phyloP scores from a whole-genome alignment of 23 tunicate genomes.

The Aplidium turbinatum region DNA sequence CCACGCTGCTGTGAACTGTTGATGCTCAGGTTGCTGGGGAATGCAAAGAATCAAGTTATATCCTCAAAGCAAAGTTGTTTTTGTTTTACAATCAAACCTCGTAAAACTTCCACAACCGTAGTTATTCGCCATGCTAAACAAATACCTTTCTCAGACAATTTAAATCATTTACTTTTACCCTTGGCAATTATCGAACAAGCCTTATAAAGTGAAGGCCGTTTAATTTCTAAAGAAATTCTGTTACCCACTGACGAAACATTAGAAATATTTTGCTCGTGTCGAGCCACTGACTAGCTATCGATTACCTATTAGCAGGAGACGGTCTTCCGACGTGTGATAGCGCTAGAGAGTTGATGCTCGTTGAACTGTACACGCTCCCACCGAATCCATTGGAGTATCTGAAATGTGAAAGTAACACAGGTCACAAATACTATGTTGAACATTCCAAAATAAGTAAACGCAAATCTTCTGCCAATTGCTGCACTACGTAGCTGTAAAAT shows the following conservation, averaged over 20 bases:
- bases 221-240: too few species aligned
- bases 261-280: too few species aligned
- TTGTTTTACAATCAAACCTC: too few species aligned
- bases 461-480: background rate
- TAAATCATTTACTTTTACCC: too few species aligned
- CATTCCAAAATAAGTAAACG: background rate
- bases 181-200: too few species aligned
- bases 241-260: too few species aligned
- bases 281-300: too few species aligned
- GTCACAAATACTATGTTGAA: background rate
- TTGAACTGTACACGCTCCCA: constrained; percentile 92
- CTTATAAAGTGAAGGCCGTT: too few species aligned
- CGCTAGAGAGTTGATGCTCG: constrained; percentile 78
- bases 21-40: constrained; percentile 69
- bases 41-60: background rate
- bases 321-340: constrained; percentile 72
- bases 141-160: too few species aligned
- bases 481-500: background rate
- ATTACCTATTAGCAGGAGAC: constrained; percentile 85
- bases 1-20: constrained; percentile 67
- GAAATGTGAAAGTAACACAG: background rate
- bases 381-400: constrained; percentile 78
- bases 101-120: too few species aligned
- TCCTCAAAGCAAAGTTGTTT: too few species aligned
- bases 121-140: too few species aligned